Evolutionary conservation across 1,140 invertebrate species (phyloP), one percentile per base, ranked within the genome.

Genomic region (Apis dorsata): DNA sequence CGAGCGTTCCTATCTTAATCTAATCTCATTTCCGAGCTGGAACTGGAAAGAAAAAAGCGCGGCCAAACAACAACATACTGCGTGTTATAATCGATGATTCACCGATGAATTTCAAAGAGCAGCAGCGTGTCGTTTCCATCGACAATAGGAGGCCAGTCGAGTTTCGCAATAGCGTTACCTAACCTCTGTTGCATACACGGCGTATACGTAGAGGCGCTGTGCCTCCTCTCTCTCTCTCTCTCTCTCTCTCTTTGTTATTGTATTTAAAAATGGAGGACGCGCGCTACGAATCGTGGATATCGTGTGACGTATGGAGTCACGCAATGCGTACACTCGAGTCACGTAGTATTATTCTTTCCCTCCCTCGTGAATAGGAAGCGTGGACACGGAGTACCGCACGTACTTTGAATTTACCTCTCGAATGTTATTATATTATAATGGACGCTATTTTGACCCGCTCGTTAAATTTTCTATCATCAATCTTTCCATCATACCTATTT

Each of bases 191-290:
- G 62, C 49, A 24, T 24, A 19, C 62, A 55, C 15, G 68, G 77
- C 62, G 44, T 34, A 34, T 34, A 34, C 34, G 34, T 34, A 3
- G 34, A 1, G 34, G 0, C 34, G 34, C 0, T 3, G 2, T 34
- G 34, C 34, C 34, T 44, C 34, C 34, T 44, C 34, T 44, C 34
- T 44, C 34, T 44, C 34, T 44, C 34, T 44, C 34, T 44, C 34
- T 44, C 34, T 44, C 34, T 44, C 34, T 44, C 34, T 44, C 34
- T 17, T n/a, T 62, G 28, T 71, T 65, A 81, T 81, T 81, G 79
- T 81, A 76, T 85, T 81, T 81, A 85, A 81, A 85, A 81, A 85
- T 70, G 72, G 72, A 76, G 65, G 66, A 76, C 65, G 60, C 66
- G 72, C 79, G 65, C 19, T 24, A 34, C 55, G 34, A 62, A 15